These are phyloP conservation scores for Julus scandinavius DNA, from an alignment of 2,888 invertebrate genomes.

Conservation along the genomic window DNA sequence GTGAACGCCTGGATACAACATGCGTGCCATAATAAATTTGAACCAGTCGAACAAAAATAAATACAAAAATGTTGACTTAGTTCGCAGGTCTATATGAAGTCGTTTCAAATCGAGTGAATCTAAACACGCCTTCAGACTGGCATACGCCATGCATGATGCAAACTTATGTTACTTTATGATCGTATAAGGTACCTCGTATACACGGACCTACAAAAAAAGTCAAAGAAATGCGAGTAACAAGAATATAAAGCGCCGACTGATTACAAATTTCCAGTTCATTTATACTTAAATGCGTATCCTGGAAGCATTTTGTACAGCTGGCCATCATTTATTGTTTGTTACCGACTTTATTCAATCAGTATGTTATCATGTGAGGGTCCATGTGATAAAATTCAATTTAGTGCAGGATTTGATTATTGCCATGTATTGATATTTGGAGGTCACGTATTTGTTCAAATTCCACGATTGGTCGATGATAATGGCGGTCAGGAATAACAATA, in stretches of 20 bases:
- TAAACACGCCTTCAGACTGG: not conserved
- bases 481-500: not conserved
- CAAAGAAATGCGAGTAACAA: not conserved
- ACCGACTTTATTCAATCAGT: not conserved
- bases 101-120: not conserved
- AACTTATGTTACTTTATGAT: not conserved
- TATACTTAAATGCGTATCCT: not conserved
- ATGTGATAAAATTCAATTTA: too few relatives aligned
- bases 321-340: not conserved
- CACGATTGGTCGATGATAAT: too few relatives aligned
- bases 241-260: not conserved
- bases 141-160: not conserved
- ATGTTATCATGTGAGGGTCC: too few relatives aligned
- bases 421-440: too few relatives aligned
- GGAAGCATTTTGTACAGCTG: not conserved
- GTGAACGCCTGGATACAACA: conserved; percentile 14
- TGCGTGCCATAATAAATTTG: conserved; percentile 6
- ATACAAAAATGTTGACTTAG: conserved; percentile 24
- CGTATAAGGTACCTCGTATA: not conserved
- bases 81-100: conserved; percentile 23
- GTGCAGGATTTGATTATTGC: too few relatives aligned
- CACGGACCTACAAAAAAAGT: not conserved
- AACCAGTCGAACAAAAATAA: not conserved
- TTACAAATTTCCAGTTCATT: not conserved
- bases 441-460: too few relatives aligned